phyloP scores from a whole-genome alignment of 2,888 invertebrate genomes.

The Bimastos eiseni region DNA sequence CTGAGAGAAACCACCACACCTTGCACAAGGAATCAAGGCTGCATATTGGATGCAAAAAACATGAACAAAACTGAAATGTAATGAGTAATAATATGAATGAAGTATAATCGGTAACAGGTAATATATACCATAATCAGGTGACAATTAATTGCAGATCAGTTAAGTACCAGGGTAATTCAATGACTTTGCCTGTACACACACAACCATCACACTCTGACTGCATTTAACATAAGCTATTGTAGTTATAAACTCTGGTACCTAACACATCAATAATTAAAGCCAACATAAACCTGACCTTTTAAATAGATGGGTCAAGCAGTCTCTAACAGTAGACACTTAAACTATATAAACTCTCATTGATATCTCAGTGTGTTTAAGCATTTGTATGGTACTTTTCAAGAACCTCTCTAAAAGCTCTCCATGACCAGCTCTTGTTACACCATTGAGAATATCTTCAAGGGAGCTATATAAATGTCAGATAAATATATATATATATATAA shows the following conservation, averaged over 20 bases:
- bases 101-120: not conserved
- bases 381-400: not conserved
- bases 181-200: not conserved
- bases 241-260: not conserved
- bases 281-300: not conserved
- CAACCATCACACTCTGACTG: not conserved
- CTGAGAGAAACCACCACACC: too few species aligned
- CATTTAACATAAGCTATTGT: not conserved
- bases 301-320: not conserved
- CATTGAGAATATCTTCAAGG: not conserved
- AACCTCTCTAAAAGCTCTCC: not conserved
- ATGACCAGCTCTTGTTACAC: not conserved
- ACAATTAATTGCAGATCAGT: constrained; percentile 2
- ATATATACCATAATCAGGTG: not conserved
- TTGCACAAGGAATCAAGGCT: not conserved
- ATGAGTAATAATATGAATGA: not conserved
- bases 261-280: not conserved
- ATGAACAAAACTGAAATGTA: not conserved
- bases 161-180: not conserved
- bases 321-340: not conserved
- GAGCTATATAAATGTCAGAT: not conserved
- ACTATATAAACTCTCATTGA: not conserved
- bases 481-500: too few species aligned
- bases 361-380: not conserved
- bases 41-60: not conserved